phyloP scores from a whole-genome alignment of 1,140 invertebrate species.

The Aphis gossypii region DNA sequence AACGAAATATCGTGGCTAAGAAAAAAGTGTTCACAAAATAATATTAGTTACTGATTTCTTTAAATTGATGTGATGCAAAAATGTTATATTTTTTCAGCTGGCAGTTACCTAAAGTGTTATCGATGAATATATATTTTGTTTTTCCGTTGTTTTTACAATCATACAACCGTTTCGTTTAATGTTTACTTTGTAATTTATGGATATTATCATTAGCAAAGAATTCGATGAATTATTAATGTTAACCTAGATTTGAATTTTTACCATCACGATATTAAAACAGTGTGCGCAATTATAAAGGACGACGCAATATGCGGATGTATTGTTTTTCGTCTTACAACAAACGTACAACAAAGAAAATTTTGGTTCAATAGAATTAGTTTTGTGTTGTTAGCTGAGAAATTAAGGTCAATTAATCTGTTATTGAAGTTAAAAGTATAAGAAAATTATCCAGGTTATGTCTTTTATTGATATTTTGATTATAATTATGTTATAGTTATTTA shows the following conservation, averaged over 20 bases:
- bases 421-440: no score
- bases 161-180: background rate
- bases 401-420: background rate
- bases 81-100: background rate
- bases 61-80: background rate
- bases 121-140: background rate
- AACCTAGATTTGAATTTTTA: background rate
- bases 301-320: background rate
- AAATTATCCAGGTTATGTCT: background rate
- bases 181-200: background rate
- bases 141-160: background rate
- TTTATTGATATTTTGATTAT: background rate
- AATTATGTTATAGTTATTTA: background rate
- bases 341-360: background rate
- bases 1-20: background rate
- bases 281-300: background rate
- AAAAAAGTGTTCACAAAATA: background rate
- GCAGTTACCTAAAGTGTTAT: background rate
- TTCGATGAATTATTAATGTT: background rate
- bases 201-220: background rate
- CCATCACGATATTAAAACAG: background rate
- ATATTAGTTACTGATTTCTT: background rate
- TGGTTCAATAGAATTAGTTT: background rate
- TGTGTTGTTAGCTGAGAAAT: background rate
- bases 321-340: background rate